Percentiles rank a stretch among this genome's conserved stretches.
Evolutionary conservation across 2,797 vertebrate species (phyloP).

Genomic region (Poeciliopsis infans): DNA sequence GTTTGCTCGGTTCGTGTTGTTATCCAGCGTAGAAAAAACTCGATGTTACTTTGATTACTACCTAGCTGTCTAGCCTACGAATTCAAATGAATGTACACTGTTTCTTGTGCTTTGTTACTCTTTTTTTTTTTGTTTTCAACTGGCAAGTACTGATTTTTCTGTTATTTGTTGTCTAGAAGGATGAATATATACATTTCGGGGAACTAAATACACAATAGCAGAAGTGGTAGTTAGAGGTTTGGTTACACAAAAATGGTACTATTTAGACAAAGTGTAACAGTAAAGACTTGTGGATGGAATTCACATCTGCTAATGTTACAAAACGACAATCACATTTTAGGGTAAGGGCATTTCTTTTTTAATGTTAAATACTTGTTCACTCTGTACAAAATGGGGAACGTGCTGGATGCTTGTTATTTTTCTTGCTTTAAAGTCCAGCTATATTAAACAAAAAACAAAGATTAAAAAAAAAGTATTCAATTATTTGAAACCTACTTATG

Average conservation of each 20-base stretch:
- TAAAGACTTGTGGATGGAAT: constrained; percentile 1
- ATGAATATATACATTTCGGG: constrained; percentile 29
- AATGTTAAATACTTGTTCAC: constrained; percentile 15
- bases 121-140: constrained; percentile 27
- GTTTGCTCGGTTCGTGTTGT: constrained; percentile 80
- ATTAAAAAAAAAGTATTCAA: no score
- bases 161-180: constrained; percentile 41
- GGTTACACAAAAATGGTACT: constrained; percentile 5
- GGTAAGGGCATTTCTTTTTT: not conserved
- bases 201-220: constrained; percentile 4
- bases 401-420: not conserved
- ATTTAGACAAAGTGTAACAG: constrained; percentile 3
- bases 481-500: not conserved
- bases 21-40: constrained; percentile 65
- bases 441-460: constrained; percentile 4
- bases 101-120: not conserved
- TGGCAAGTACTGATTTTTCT: constrained; percentile 26
- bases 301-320: constrained; percentile 7
- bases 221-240: constrained; percentile 10
- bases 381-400: constrained; percentile 21
- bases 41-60: constrained; percentile 68
- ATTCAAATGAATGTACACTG: constrained; percentile 58
- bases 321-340: constrained; percentile 21
- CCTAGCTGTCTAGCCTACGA: constrained; percentile 44
- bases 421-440: constrained; percentile 21